These are phyloP conservation scores for Serrognathus titanus DNA, from an alignment of 2,888 invertebrate species.

Conservation along the genomic window DNA sequence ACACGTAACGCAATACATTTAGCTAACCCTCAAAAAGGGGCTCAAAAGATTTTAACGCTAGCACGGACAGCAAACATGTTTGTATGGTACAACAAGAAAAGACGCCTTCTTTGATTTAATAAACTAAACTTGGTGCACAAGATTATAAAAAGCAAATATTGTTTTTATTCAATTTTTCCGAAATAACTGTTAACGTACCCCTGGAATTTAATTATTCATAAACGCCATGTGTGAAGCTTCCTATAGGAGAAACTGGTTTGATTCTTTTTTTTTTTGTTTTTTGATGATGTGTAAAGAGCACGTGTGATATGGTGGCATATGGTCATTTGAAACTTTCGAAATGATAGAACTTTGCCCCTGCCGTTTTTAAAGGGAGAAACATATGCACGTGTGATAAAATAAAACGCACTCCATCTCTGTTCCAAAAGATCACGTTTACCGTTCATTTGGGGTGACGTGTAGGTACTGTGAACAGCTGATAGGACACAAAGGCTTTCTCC, in stretches of 20 bases:
- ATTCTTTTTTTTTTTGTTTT: not conserved
- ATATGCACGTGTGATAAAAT: not conserved
- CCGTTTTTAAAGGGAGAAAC: slow-evolving; percentile 13
- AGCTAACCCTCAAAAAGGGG: too few relatives aligned
- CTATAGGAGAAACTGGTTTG: slow-evolving; percentile 19
- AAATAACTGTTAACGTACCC: slow-evolving; percentile 17
- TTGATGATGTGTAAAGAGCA: slow-evolving; percentile 6
- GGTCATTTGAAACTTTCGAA: slow-evolving; percentile 22
- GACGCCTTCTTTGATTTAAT: too few relatives aligned
- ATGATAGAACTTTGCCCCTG: slow-evolving; percentile 10
- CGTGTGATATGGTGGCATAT: slow-evolving; percentile 24
- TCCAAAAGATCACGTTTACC: too few relatives aligned
- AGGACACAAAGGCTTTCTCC: slow-evolving; percentile 27
- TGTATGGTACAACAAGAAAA: too few relatives aligned
- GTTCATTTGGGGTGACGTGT: slow-evolving; percentile 12
- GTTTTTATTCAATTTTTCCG: not conserved
- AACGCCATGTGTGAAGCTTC: slow-evolving; percentile 1
- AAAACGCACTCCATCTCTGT: not conserved
- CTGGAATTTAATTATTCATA: slow-evolving; percentile 1
- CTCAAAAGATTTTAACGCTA: too few relatives aligned
- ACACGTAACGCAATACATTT: too few relatives aligned
- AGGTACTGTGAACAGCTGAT: slow-evolving; percentile 28
- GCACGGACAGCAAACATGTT: too few relatives aligned
- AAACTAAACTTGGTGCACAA: too few relatives aligned
- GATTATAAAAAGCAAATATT: too few relatives aligned